Conservation (phyloP, 2,113 vertebrate species). For the Fulica atra region DNA sequence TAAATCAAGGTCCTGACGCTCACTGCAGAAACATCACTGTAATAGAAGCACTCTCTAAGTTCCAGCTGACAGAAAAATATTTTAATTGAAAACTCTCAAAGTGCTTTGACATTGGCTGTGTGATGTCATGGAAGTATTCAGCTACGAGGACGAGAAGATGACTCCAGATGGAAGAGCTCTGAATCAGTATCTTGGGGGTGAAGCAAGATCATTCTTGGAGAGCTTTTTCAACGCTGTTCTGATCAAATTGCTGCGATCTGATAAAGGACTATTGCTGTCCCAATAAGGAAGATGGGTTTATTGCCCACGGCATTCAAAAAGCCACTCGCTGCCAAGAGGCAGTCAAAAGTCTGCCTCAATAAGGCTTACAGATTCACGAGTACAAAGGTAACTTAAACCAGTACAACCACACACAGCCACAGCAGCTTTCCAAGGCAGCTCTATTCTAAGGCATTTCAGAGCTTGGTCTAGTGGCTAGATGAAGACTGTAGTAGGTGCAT, state of each 20-base stretch:
- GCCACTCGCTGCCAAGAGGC: constrained; percentile 10
- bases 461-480: neutral
- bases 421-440: neutral
- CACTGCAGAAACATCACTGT: neutral
- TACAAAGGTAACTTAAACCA: constrained; percentile 2
- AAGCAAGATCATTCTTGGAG: neutral
- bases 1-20: neutral
- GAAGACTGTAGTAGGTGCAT: neutral
- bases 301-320: neutral
- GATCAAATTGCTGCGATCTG: neutral
- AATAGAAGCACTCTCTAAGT: neutral
- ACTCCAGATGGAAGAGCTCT: neutral
- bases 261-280: neutral
- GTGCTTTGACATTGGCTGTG: neutral
- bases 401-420: neutral
- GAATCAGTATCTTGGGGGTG: neutral
- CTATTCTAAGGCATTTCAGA: neutral
- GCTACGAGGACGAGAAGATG: neutral
- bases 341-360: neutral
- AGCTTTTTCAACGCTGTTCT: neutral
- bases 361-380: neutral
- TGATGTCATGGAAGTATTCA: neutral
- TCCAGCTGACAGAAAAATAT: constrained; percentile 4
- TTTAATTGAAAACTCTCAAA: neutral
- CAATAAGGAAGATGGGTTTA: constrained; percentile 3